Evolutionary conservation across 2,888 invertebrate species (phyloP).

Genomic region (Microchrysa polita): DNA sequence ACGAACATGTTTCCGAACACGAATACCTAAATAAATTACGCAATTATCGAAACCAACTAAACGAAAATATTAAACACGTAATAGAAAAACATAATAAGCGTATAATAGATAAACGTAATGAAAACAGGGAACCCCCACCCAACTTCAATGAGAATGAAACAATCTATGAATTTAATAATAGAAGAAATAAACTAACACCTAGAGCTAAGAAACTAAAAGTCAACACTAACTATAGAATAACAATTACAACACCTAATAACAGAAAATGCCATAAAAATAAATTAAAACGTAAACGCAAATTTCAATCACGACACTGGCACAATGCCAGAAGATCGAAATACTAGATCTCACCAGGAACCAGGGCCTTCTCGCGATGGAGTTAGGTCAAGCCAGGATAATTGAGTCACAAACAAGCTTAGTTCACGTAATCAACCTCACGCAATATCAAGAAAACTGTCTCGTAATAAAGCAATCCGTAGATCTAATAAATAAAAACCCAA

Average conservation of each 20-base stretch:
- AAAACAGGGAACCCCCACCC: slow-evolving; percentile 15
- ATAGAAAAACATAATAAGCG: slow-evolving; percentile 1
- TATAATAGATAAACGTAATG: slow-evolving; percentile 34
- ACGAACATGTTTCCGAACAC: neutral
- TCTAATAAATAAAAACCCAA: neutral
- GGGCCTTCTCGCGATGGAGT: neutral
- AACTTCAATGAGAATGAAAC: neutral
- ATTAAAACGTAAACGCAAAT: neutral
- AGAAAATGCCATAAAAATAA: slow-evolving; percentile 6
- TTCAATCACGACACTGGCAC: slow-evolving; percentile 10
- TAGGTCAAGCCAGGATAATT: neutral
- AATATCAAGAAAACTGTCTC: slow-evolving; percentile 6
- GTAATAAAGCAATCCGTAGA: no score
- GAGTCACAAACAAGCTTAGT: neutral
- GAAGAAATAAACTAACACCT: slow-evolving; percentile 17
- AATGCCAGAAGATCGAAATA: slow-evolving; percentile 6
- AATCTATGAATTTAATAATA: slow-evolving; percentile 46
- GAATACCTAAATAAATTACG: neutral
- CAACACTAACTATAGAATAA: neutral
- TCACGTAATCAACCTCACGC: neutral
- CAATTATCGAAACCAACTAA: neutral
- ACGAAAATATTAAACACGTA: neutral
- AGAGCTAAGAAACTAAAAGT: neutral
- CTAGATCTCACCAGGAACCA: neutral
- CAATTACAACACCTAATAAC: neutral